Percentiles rank a stretch among this genome's conserved stretches.
Conservation (phyloP, 53 echinoderm and acorn worm genomes). For the Luidia sarsii region DNA sequence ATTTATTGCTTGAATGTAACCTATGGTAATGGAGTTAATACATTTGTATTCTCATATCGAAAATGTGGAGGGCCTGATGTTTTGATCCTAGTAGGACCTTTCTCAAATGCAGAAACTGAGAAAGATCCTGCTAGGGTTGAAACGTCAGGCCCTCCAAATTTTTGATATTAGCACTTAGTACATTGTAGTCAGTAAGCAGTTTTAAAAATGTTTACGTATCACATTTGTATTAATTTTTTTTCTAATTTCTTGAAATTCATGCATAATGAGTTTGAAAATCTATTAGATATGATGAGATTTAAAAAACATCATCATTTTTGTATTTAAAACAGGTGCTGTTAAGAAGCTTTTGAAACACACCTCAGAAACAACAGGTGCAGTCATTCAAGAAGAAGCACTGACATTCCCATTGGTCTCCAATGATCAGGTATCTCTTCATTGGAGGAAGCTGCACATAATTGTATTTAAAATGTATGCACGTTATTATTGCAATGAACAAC, state of each 20-base stretch:
- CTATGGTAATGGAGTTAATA: constrained; percentile 71
- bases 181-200: too few relatives aligned
- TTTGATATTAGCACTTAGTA: too few relatives aligned
- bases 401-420: constrained; percentile 66
- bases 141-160: too few relatives aligned
- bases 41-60: not conserved
- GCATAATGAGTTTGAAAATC: not conserved
- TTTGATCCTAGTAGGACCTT: too few relatives aligned
- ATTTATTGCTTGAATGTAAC: constrained; percentile 72
- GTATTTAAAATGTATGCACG: too few relatives aligned
- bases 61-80: too few relatives aligned
- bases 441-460: too few relatives aligned
- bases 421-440: constrained; percentile 78
- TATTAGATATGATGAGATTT: not conserved
- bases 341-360: constrained; percentile 72
- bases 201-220: not conserved
- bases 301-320: too few relatives aligned
- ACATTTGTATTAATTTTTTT: not conserved
- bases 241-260: not conserved
- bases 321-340: constrained; percentile 81
- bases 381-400: constrained; percentile 63
- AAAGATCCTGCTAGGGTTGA: too few relatives aligned
- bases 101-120: too few relatives aligned
- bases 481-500: too few relatives aligned
- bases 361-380: constrained; percentile 55